Conservation (phyloP, 1,140 invertebrate genomes). For the Brachionus manjavacas region DNA sequence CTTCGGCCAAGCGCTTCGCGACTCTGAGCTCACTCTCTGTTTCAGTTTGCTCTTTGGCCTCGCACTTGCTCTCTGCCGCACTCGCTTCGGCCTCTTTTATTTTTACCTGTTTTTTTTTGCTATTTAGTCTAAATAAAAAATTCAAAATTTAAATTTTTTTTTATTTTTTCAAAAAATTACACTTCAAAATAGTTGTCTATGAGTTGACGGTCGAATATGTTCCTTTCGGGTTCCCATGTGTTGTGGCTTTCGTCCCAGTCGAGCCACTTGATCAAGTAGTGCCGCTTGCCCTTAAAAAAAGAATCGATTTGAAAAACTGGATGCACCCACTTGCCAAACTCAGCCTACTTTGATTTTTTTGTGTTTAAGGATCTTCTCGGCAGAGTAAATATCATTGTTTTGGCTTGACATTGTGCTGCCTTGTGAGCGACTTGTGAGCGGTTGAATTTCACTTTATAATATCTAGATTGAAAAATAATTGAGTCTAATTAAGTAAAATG, state of each 20-base stretch:
- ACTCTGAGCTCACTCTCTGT: neutral
- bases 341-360: neutral
- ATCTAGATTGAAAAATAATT: slow-evolving; percentile 10
- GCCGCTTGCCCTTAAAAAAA: neutral
- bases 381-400: neutral
- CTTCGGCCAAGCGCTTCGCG: slow-evolving; percentile 10
- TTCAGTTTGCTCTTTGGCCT: neutral
- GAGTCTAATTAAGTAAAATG: slow-evolving; percentile 20
- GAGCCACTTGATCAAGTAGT: slow-evolving; percentile 35
- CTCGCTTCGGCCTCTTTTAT: neutral
- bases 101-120: neutral
- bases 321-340: too few species aligned
- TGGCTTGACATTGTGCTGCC: neutral
- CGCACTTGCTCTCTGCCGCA: neutral
- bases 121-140: neutral
- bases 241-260: slow-evolving; percentile 28
- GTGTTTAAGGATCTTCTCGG: slow-evolving; percentile 3
- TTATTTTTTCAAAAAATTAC: neutral
- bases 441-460: neutral
- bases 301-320: too few species aligned
- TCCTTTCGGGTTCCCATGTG: slow-evolving; percentile 38
- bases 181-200: slow-evolving; percentile 19
- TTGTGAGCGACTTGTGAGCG: neutral
- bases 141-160: neutral
- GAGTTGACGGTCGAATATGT: slow-evolving; percentile 25